Evolutionary conservation across 2,113 vertebrate genomes (phyloP).

Genomic region (Lycocorax pyrrhopterus): DNA sequence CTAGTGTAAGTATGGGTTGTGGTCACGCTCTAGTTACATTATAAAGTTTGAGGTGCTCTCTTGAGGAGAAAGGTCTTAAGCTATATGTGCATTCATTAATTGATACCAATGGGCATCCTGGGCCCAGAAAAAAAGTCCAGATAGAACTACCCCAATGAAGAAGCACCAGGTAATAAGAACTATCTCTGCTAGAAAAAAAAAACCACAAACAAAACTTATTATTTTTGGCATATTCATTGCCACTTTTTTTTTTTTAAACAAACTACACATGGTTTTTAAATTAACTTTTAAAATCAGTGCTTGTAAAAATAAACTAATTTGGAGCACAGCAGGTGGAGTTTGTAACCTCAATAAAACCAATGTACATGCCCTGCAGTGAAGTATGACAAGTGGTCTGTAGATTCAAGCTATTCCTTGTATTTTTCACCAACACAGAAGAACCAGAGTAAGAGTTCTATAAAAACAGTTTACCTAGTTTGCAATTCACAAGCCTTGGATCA

Average conservation of each 20-base stretch:
- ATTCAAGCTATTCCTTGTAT: neutral
- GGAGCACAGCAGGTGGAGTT: neutral
- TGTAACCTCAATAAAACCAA: neutral
- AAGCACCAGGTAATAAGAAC: neutral
- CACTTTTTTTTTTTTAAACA: neutral
- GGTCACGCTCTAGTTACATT: neutral
- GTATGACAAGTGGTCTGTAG: neutral
- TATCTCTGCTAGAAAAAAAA: neutral
- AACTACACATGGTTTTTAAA: neutral
- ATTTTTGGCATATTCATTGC: neutral
- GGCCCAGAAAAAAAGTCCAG: neutral
- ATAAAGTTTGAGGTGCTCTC: neutral
- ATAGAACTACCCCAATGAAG: neutral
- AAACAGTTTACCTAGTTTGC: conserved; percentile 56
- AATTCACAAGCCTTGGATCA: conserved; percentile 58
- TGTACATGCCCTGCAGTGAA: neutral
- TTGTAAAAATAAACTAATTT: neutral
- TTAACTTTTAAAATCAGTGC: neutral
- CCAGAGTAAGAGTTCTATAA: neutral
- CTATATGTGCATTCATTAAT: neutral
- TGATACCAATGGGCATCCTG: neutral
- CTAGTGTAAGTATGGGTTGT: neutral
- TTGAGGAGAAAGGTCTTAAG: neutral
- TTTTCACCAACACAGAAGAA: neutral
- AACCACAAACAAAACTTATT: neutral